Percentiles rank a stretch among this genome's conserved stretches.
Conservation (phyloP, 2,797 vertebrate species). For the Stomatorhinus walkeri region DNA sequence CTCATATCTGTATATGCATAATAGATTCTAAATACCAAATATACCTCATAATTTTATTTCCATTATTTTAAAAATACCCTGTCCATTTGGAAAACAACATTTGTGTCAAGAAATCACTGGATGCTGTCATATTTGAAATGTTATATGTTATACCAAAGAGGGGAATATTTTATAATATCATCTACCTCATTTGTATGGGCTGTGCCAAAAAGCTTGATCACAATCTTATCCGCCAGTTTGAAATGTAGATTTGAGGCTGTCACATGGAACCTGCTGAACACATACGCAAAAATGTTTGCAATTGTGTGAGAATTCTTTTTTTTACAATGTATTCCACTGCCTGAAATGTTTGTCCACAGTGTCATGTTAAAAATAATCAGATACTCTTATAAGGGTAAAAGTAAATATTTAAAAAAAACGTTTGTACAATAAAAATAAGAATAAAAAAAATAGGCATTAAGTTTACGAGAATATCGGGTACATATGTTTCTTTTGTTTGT, state of each 20-base stretch:
- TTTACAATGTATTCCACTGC: slow-evolving; percentile 30
- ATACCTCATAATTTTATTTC: slow-evolving; percentile 65
- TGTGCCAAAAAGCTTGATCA: slow-evolving; percentile 57
- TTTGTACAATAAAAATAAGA: not conserved
- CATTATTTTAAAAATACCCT: slow-evolving; percentile 52
- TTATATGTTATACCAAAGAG: slow-evolving; percentile 62
- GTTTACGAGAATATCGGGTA: not conserved
- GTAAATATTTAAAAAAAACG: slow-evolving; percentile 22
- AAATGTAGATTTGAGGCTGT: slow-evolving; percentile 42
- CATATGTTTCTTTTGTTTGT: not conserved
- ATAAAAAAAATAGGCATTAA: not conserved
- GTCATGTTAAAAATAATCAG: slow-evolving; percentile 30
- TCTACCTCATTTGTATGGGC: slow-evolving; percentile 72
- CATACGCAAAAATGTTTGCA: slow-evolving; percentile 14
- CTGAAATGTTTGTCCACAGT: slow-evolving; percentile 34
- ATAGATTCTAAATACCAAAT: slow-evolving; percentile 52
- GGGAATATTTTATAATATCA: slow-evolving; percentile 59
- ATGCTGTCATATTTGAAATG: slow-evolving; percentile 54
- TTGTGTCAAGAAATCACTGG: slow-evolving; percentile 56
- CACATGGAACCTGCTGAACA: slow-evolving; percentile 40
- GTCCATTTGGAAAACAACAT: slow-evolving; percentile 54
- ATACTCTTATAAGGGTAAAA: slow-evolving; percentile 29
- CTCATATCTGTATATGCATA: slow-evolving; percentile 57
- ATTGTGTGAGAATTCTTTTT: slow-evolving; percentile 37
- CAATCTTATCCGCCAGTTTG: slow-evolving; percentile 42